Base-by-base conservation (phyloP, 2,888 invertebrate species). In the Lamellibrachia satsuma region DNA sequence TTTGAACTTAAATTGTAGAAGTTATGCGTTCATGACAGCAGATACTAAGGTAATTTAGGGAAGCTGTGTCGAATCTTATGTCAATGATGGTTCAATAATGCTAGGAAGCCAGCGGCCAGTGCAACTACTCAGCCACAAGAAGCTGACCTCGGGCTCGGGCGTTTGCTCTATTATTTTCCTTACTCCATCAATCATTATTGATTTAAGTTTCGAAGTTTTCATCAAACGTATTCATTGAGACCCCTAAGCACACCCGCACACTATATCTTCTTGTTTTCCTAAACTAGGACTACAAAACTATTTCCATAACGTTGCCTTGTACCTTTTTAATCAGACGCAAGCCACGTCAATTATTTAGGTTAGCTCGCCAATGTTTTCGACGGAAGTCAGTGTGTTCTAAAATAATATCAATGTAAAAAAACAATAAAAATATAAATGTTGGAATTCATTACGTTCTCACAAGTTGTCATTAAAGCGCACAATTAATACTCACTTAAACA, bases 311-410 rank as follows among this genome's bases (percentile, higher is more conserved):
- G 1, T 15, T 75, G 75, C 6, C 22, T 75, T n/a, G 75, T 75
- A 75, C 75, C 75, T 75, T 75, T 75, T 75, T 75, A 75, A 75
- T 15, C 75, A 22, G 22, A 75, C 22, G 22, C 75, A 75, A 75
- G 75, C 75, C 75, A 75, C 75, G 75, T 75, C 75, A 75, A 75
- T 75, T 75, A 75, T 75, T 22, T 22, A 75, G 75, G 75, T 75
- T 75, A 75, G 75, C 75, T 22, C 22, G 22, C 75, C 75, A 75
- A 75, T 75, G 75, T 75, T 75, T 75, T 75, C n/a, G 75, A 75
- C 75, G 75, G 75, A 75, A 75, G 75, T 75, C 15, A n/a, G 75
- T 75, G 75, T 75, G 22, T 75, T 75, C 22, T 75, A 4, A 1
- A 75, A 75, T 75, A 22, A 75, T 75, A 75, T 75, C 22, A 15